Conservation (phyloP, 2,888 invertebrate genomes). For the Prosopocoilus inquinatus region DNA sequence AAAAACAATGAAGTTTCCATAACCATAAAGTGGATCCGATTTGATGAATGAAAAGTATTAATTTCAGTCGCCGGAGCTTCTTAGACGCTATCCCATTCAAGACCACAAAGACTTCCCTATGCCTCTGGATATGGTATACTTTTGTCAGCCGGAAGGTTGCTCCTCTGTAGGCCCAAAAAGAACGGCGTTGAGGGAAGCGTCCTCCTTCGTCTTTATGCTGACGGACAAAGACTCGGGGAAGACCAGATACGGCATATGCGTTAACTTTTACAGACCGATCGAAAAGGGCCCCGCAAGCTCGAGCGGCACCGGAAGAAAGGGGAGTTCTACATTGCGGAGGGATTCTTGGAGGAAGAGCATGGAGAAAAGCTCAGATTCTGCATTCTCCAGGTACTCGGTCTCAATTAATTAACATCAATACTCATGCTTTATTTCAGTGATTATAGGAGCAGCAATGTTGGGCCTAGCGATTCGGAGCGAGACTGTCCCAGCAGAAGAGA, state of each 20-base stretch:
- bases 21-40: no score
- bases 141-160: slow-evolving; percentile 99
- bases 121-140: slow-evolving; percentile 97
- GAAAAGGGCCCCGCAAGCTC: slow-evolving; percentile 56
- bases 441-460: slow-evolving; percentile 88
- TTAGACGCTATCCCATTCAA: slow-evolving; percentile 91
- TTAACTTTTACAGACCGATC: slow-evolving; percentile 95
- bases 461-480: slow-evolving; percentile 86
- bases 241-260: slow-evolving; percentile 94
- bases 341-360: slow-evolving; percentile 91
- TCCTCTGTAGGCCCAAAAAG: slow-evolving; percentile 86
- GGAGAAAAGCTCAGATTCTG: slow-evolving; percentile 90
- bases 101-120: slow-evolving; percentile 97
- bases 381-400: slow-evolving; percentile 76
- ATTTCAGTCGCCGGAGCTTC: slow-evolving; percentile 82
- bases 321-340: slow-evolving; percentile 65
- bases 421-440: slow-evolving; percentile 63
- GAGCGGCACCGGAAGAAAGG: slow-evolving; percentile 46
- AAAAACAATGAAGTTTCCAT: no score
- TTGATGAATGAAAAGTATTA: not conserved
- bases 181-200: slow-evolving; percentile 81
- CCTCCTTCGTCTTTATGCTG: slow-evolving; percentile 95
- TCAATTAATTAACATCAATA: not conserved
- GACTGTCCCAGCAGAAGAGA: slow-evolving; percentile 76
- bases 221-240: slow-evolving; percentile 98